phyloP scores from a whole-genome alignment of 2,113 vertebrate genomes.

The Podocnemis expansa region DNA sequence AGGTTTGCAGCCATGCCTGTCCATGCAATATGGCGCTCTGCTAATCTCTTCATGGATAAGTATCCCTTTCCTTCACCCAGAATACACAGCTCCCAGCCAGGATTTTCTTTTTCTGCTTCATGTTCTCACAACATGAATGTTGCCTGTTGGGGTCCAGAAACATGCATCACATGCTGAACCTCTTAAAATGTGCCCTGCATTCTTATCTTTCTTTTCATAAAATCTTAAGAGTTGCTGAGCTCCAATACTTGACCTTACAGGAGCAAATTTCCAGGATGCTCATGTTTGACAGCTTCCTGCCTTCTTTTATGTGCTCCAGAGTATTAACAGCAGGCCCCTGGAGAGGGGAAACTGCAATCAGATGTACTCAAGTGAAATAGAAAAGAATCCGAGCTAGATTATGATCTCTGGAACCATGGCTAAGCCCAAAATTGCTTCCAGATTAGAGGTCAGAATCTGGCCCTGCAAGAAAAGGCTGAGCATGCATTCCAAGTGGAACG shows the following conservation, averaged over 20 bases:
- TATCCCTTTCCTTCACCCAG: too few relatives aligned
- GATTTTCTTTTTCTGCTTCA: not conserved
- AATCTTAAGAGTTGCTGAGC: not conserved
- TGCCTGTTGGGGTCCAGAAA: not conserved
- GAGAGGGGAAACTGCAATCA: not conserved
- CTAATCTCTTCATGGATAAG: too few relatives aligned
- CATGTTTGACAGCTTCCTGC: not conserved
- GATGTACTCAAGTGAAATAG: not conserved
- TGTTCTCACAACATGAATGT: not conserved
- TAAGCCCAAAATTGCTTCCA: not conserved
- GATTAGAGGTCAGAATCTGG: not conserved
- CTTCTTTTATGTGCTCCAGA: not conserved
- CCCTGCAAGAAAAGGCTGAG: not conserved
- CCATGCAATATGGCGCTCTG: too few relatives aligned
- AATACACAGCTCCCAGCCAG: too few relatives aligned
- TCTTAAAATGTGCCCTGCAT: not conserved
- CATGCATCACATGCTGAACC: not conserved
- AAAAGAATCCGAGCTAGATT: not conserved
- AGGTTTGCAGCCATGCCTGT: too few relatives aligned
- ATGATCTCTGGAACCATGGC: not conserved
- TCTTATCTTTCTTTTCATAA: not conserved
- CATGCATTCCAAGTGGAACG: not conserved
- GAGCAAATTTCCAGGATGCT: not conserved
- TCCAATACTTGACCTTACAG: not conserved
- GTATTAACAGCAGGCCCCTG: not conserved